These are phyloP conservation scores for Osmerus eperlanus DNA, from an alignment of 2,113 vertebrate genomes.

Conservation along the genomic window DNA sequence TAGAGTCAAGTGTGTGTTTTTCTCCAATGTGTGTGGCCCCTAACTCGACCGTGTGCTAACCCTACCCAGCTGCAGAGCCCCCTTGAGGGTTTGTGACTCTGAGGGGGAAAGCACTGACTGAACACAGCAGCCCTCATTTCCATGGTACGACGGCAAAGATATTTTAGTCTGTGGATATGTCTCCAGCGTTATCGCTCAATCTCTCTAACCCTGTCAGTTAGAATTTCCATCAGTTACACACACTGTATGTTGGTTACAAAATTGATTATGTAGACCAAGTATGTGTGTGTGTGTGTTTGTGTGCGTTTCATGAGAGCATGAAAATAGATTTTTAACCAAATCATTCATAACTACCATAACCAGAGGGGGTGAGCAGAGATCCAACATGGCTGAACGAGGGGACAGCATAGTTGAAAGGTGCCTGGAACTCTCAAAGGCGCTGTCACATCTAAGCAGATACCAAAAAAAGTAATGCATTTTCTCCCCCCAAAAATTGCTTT, in stretches of 20 bases:
- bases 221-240: conserved; percentile 59
- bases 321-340: not conserved
- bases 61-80: conserved; percentile 69
- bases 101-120: conserved; percentile 37
- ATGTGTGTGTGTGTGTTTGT: conserved; percentile 23
- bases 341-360: not conserved
- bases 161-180: conserved; percentile 55
- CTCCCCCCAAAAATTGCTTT: too few relatives aligned
- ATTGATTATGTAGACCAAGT: conserved; percentile 43
- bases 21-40: conserved; percentile 56
- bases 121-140: conserved; percentile 54
- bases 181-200: conserved; percentile 64
- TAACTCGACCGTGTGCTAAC: conserved; percentile 73
- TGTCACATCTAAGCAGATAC: too few relatives aligned
- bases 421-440: too few relatives aligned
- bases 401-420: too few relatives aligned
- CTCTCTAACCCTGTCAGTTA: conserved; percentile 66
- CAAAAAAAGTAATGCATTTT: too few relatives aligned
- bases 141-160: conserved; percentile 60
- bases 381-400: too few relatives aligned
- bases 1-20: not conserved
- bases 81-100: conserved; percentile 70
- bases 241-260: conserved; percentile 39
- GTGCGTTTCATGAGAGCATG: conserved; percentile 6
- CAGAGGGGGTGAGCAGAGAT: too few relatives aligned